These are phyloP conservation scores for Tryphoninae sp. DNA, from an alignment of 2,888 invertebrate species.

Conservation along the genomic window DNA sequence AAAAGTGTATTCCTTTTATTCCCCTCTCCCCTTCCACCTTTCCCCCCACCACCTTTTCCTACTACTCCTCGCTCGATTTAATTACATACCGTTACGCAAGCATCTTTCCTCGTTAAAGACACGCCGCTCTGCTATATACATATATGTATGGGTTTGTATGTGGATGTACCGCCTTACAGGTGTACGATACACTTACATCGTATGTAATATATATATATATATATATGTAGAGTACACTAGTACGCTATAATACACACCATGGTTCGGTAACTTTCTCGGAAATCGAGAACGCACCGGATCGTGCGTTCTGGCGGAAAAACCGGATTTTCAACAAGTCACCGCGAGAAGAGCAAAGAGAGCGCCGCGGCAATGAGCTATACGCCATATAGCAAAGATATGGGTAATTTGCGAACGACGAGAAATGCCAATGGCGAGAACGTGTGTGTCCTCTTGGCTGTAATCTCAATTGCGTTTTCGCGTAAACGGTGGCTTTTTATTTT, in stretches of 20 bases:
- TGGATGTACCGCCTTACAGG: conserved; percentile 11
- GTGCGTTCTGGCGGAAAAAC: conserved; percentile 56
- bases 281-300: conserved; percentile 61
- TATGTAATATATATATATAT: conserved; percentile 22
- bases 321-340: conserved; percentile 54
- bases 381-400: conserved; percentile 19
- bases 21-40: conserved; percentile 6
- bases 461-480: conserved; percentile 10
- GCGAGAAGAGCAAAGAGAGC: conserved; percentile 56
- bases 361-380: conserved; percentile 35
- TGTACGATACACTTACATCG: conserved; percentile 45
- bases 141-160: neutral
- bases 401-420: conserved; percentile 55
- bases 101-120: conserved; percentile 60
- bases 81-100: conserved; percentile 64
- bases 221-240: neutral
- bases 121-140: conserved; percentile 19
- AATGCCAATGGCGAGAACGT: conserved; percentile 53
- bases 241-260: conserved; percentile 40
- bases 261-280: conserved; percentile 66
- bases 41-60: no score
- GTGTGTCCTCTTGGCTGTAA: conserved; percentile 8
- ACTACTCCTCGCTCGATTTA: conserved; percentile 42
- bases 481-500: neutral
- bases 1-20: conserved; percentile 60